phyloP scores from a whole-genome alignment of 2,888 invertebrate species.

The Trichopoda pennipes region DNA sequence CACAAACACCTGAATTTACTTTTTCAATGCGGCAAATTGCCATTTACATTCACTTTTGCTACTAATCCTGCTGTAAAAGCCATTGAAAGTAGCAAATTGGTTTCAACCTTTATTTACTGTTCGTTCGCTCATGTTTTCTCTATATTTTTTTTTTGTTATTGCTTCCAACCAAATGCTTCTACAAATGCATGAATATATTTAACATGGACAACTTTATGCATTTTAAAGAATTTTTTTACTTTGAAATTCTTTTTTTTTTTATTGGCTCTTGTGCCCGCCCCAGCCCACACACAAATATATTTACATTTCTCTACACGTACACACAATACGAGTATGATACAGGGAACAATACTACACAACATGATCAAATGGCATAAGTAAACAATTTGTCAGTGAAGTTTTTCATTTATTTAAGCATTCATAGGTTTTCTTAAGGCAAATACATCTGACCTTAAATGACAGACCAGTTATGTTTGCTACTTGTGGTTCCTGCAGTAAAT shows the following conservation, averaged over 20 bases:
- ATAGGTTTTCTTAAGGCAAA: neutral
- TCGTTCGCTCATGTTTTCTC: slow-evolving; percentile 19
- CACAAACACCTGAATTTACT: slow-evolving; percentile 12
- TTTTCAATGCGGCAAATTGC: neutral
- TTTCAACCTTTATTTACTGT: slow-evolving; percentile 34
- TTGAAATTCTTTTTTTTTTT: slow-evolving; percentile 34
- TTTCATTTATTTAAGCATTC: slow-evolving; percentile 4
- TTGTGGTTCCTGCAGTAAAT: neutral
- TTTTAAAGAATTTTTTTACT: slow-evolving; percentile 26
- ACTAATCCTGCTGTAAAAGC: slow-evolving; percentile 59
- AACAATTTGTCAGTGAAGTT: slow-evolving; percentile 42
- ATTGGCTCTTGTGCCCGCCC: slow-evolving; percentile 10
- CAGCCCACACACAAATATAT: slow-evolving; percentile 8
- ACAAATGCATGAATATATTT: neutral
- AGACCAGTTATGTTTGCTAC: neutral
- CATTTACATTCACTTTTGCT: slow-evolving; percentile 41
- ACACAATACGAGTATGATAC: neutral
- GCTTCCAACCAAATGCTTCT: slow-evolving; percentile 14
- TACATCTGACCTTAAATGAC: slow-evolving; percentile 1
- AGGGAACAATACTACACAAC: neutral
- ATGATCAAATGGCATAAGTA: slow-evolving; percentile 39
- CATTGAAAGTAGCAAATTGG: slow-evolving; percentile 46
- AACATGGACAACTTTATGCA: neutral
- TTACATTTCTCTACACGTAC: neutral
- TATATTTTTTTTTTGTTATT: too few species aligned